These are phyloP conservation scores for Tychaedon coryphoeus DNA, from an alignment of 2,113 vertebrate genomes.

Conservation along the genomic window DNA sequence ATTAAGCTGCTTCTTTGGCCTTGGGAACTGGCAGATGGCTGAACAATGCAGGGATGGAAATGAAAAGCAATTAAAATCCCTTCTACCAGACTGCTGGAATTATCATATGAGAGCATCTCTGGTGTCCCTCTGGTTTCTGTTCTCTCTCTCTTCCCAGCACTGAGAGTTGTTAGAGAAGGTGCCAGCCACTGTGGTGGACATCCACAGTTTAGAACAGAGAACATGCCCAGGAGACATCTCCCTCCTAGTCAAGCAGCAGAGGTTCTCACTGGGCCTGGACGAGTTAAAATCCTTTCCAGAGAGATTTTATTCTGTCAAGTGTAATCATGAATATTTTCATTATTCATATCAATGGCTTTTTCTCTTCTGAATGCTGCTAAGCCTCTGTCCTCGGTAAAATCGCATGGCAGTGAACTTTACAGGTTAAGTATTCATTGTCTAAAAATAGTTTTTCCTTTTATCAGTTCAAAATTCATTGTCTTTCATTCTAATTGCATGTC, in stretches of 20 bases:
- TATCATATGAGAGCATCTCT: background rate
- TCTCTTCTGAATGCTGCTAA: constrained; percentile 22
- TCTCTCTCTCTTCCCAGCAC: background rate
- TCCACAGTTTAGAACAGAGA: background rate
- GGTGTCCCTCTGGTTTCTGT: background rate
- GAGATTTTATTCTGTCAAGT: constrained; percentile 33
- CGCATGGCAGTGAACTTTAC: background rate
- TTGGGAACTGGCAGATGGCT: background rate
- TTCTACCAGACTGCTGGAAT: background rate
- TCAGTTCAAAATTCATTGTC: constrained; percentile 6
- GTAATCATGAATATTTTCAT: constrained; percentile 12
- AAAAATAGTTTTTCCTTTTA: constrained; percentile 34
- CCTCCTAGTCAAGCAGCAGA: background rate
- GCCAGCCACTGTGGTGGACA: background rate
- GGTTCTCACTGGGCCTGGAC: background rate
- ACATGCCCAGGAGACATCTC: background rate
- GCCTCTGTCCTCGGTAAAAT: background rate
- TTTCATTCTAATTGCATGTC: background rate
- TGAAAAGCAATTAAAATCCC: constrained; percentile 13
- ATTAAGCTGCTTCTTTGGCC: background rate
- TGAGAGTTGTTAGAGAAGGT: background rate
- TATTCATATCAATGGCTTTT: constrained; percentile 35
- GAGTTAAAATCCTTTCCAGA: constrained; percentile 11
- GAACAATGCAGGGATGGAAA: constrained; percentile 7
- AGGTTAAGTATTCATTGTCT: constrained; percentile 56